Conservation (phyloP, 1,140 invertebrate species). For the Drosophila quadrilineata region DNA sequence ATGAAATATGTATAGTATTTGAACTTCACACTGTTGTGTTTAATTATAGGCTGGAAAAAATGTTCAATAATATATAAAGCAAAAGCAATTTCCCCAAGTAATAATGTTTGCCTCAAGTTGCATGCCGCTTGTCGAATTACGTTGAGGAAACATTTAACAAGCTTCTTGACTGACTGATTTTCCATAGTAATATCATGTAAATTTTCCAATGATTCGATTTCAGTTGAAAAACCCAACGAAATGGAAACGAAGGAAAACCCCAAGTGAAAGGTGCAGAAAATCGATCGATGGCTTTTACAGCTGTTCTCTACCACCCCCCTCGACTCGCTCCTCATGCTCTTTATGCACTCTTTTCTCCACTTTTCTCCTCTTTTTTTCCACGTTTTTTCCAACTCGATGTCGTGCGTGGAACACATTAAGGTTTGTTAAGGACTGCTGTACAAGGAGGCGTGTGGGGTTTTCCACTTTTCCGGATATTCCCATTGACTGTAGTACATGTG, state of each 20-base stretch:
- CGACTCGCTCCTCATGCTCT: background rate
- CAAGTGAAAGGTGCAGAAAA: conserved; percentile 40
- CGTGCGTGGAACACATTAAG: conserved; percentile 43
- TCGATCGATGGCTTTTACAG: conserved; percentile 50
- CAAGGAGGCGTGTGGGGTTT: background rate
- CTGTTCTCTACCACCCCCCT: background rate
- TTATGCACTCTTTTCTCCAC: too few relatives aligned
- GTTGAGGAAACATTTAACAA: conserved; percentile 29
- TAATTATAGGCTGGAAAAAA: too few relatives aligned
- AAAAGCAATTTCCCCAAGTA: too few relatives aligned
- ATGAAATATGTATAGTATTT: too few relatives aligned
- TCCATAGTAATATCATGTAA: conserved; percentile 34
- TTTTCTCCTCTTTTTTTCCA: too few relatives aligned
- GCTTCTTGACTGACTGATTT: conserved; percentile 28
- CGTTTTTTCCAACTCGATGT: too few relatives aligned
- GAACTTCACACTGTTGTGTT: too few relatives aligned
- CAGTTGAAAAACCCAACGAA: conserved; percentile 39
- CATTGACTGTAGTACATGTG: too few relatives aligned
- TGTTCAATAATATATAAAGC: too few relatives aligned
- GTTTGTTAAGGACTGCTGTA: background rate
- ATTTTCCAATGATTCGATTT: conserved; percentile 73
- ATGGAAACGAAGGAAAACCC: conserved; percentile 17
- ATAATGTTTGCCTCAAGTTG: conserved; percentile 8
- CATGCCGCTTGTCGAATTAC: conserved; percentile 8
- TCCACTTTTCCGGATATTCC: conserved; percentile 14